These are phyloP conservation scores for Dipodomys stephensi DNA, from an alignment of 2,113 vertebrate genomes.

Conservation along the genomic window DNA sequence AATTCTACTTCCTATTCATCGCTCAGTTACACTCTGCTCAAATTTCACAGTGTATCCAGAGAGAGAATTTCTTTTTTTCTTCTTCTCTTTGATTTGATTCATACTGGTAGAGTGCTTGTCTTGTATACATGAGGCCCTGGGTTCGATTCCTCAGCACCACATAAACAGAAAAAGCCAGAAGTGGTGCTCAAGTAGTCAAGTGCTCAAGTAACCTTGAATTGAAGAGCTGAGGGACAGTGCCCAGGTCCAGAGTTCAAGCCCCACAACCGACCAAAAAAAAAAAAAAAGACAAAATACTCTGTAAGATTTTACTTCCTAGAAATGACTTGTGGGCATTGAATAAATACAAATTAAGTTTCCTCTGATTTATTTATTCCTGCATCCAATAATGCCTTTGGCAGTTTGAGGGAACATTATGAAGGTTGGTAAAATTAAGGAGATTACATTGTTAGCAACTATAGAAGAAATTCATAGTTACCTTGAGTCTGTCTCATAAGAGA, in stretches of 20 bases:
- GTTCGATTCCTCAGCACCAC: too few species aligned
- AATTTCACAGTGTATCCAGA: background rate
- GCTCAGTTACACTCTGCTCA: background rate
- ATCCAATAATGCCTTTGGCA: background rate
- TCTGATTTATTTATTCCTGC: background rate
- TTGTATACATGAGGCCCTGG: too few species aligned
- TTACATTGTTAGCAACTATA: conserved; percentile 19
- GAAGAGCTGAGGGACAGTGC: too few species aligned
- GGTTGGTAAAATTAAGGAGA: conserved; percentile 23
- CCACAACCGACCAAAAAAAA: too few species aligned
- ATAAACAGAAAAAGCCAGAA: too few species aligned
- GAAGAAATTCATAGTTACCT: conserved; percentile 39
- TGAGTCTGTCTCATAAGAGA: background rate
- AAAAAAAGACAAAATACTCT: background rate
- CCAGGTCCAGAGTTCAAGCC: too few species aligned
- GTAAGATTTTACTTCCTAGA: background rate
- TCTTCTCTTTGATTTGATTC: background rate
- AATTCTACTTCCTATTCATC: background rate
- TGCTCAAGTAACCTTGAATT: too few species aligned
- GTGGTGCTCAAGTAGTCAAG: too few species aligned
- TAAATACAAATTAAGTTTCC: conserved; percentile 23
- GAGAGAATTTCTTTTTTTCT: background rate
- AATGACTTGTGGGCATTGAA: background rate
- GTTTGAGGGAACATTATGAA: background rate
- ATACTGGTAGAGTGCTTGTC: background rate